Evolutionary conservation across 2,113 vertebrate species (phyloP), one percentile per base, ranked within the genome.

Genomic region (Bufo gargarizans): DNA sequence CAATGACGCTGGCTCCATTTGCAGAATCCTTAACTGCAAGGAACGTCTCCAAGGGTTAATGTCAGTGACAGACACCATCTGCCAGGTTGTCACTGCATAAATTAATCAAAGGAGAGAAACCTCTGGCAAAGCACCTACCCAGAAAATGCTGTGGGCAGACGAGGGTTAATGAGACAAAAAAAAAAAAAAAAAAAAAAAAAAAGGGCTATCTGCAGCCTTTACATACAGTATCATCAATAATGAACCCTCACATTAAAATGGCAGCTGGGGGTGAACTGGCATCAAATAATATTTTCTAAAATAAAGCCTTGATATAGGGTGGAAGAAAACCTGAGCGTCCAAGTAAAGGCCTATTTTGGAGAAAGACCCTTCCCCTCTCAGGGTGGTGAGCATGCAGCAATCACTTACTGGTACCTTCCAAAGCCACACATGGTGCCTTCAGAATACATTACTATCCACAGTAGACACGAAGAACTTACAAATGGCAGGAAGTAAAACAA

Each of bases 311-410:
- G 13, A 0, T 59, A 43, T 59, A 59, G 3, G 56, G 78, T 33
- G 45, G 9, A 82, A 12, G 22, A 82, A 81, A 63, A 82, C n/a
- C 45, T 22, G 11, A 53, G 17, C 10, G n/a, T 59, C 6, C 47
- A 83, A 22, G 47, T 13, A 53, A 56, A 78, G 59, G n/a, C 43
- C 47, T 33, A 14, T 33, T 50, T 55, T 17, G 67, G 22, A 58
- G 67, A 86, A 50, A 33, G 33, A 19, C 71, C 74, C 83, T 56
- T 85, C 83, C 67, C 47, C 55, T 72, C 77, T 76, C 53, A 33
- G 33, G 33, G 33, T 33, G 33, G 33, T 33, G 33, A 33, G 33
- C 33, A 0, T 33, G 33, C 33, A 22, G n/a, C 5, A 16, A 13
- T 11, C 43, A 49, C 22, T 63, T 85, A 13, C 19, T 45, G 58